Conservation (phyloP, 2,888 invertebrate species). For the Sthenelais limicola region DNA sequence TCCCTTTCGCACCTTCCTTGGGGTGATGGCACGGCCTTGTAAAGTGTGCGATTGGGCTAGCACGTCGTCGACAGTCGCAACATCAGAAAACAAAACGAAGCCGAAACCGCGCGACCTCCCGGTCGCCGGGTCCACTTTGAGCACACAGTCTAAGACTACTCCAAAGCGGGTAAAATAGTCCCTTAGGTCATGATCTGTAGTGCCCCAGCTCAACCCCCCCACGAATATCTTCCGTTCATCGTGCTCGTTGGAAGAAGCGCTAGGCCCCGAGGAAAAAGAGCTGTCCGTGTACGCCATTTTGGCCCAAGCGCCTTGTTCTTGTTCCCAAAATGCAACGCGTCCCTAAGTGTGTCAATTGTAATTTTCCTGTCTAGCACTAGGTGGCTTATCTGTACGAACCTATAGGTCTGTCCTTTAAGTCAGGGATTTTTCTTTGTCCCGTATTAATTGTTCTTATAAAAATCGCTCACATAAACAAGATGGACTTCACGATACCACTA, state of each 20-base stretch:
- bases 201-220: constrained; percentile 98
- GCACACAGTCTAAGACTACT: constrained; percentile 95
- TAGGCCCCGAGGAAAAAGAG: constrained; percentile 4
- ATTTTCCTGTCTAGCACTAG: too few relatives aligned
- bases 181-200: constrained; percentile 95
- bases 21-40: constrained; percentile 95
- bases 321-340: too few relatives aligned
- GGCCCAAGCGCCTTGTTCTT: too few relatives aligned
- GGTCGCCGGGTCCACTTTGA: constrained; percentile 96
- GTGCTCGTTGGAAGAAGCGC: constrained; percentile 27
- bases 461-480: too few relatives aligned
- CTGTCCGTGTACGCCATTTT: constrained; percentile 36
- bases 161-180: constrained; percentile 95
- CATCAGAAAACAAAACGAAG: constrained; percentile 92
- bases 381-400: too few relatives aligned
- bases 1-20: constrained; percentile 94
- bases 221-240: constrained; percentile 91
- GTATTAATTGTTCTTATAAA: too few relatives aligned
- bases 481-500: too few relatives aligned
- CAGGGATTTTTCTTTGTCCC: too few relatives aligned
- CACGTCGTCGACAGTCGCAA: constrained; percentile 85
- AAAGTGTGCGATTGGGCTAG: constrained; percentile 80
- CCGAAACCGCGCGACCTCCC: constrained; percentile 96
- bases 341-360: too few relatives aligned
- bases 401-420: too few relatives aligned